Conservation (phyloP, 2,113 vertebrate genomes). For the Pelodiscus sinensis region DNA sequence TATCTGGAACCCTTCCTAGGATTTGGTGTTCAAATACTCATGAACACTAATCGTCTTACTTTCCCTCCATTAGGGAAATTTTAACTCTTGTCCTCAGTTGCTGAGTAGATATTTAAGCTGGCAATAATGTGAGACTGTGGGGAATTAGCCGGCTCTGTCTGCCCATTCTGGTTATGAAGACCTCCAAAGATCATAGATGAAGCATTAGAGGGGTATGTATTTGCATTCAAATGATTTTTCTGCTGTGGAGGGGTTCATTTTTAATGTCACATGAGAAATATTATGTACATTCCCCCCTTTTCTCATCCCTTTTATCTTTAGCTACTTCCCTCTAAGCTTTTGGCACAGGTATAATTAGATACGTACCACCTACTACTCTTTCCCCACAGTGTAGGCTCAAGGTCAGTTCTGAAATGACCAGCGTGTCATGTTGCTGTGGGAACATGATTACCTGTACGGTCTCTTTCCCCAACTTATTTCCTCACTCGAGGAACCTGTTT, state of each 20-base stretch:
- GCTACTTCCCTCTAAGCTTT: background rate
- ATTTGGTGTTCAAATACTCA: background rate
- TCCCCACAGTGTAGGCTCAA: background rate
- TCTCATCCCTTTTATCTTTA: background rate
- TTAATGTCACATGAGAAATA: fast-evolving
- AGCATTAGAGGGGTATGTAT: background rate
- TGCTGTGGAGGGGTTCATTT: fast-evolving
- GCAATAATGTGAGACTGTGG: background rate
- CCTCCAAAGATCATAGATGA: background rate
- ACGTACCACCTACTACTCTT: background rate
- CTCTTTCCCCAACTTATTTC: background rate
- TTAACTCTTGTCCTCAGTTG: background rate
- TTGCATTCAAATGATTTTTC: background rate
- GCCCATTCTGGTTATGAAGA: background rate
- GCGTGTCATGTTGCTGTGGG: background rate
- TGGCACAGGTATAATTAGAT: background rate
- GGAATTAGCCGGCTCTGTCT: fast-evolving
- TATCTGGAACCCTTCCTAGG: background rate
- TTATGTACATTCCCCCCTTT: background rate
- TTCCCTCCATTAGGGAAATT: background rate
- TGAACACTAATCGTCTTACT: background rate
- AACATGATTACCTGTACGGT: background rate
- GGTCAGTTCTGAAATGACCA: background rate
- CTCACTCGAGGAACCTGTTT: background rate
- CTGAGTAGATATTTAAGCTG: background rate